Percentiles rank a stretch among this genome's conserved stretches.
Evolutionary conservation across 2,888 invertebrate genomes (phyloP).

Genomic region (Anticlea derivata): DNA sequence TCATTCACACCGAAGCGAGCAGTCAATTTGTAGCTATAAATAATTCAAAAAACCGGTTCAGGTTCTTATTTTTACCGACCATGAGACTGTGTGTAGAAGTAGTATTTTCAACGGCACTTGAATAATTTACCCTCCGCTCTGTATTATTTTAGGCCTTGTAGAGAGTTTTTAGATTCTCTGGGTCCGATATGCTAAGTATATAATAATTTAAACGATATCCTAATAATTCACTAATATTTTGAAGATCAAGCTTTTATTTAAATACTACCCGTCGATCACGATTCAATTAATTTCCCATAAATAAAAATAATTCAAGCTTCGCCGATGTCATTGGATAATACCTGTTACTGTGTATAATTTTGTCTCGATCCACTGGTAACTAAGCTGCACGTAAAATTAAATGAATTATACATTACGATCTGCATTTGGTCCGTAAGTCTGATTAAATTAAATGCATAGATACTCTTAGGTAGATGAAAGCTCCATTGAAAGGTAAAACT

Average conservation of each 20-base stretch:
- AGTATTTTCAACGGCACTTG: neutral
- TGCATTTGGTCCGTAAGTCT: conserved; percentile 1
- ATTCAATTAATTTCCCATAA: no score
- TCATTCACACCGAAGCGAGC: conserved; percentile 40
- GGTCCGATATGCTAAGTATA: no score
- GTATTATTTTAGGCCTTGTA: conserved; percentile 9
- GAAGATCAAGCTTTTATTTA: no score
- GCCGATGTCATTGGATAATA: no score
- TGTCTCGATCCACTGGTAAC: no score
- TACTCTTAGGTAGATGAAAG: neutral
- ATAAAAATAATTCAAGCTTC: no score
- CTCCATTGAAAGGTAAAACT: no score
- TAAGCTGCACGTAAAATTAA: conserved; percentile 2
- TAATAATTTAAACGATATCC: no score
- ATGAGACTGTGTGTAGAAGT: neutral
- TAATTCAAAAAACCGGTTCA: conserved; percentile 17
- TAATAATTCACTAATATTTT: no score
- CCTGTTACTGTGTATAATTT: no score
- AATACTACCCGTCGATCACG: no score
- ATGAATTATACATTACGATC: conserved; percentile 15
- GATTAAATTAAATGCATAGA: conserved; percentile 1
- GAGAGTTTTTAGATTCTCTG: no score
- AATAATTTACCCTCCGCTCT: neutral
- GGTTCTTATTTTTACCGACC: conserved; percentile 13
- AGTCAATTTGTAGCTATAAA: conserved; percentile 22